phyloP scores from a whole-genome alignment of 2,888 invertebrate species.

The Phalera bucephala region DNA sequence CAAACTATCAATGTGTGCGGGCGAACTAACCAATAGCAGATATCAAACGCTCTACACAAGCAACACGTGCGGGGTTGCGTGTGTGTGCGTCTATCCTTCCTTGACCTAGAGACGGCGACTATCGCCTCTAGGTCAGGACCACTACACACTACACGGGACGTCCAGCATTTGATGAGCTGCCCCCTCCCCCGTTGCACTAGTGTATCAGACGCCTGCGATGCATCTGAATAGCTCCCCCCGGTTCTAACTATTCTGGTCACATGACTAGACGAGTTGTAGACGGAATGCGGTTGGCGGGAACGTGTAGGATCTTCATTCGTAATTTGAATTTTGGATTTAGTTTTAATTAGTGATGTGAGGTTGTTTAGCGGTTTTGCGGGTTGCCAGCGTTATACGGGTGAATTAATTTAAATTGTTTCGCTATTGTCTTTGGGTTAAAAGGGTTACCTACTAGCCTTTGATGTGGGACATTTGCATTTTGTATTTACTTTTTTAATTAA shows the following conservation, averaged over 20 bases:
- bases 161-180: constrained; percentile 44
- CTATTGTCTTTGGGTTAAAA: neutral
- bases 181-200: constrained; percentile 22
- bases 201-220: constrained; percentile 26
- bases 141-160: constrained; percentile 66
- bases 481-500: too few relatives aligned
- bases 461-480: too few relatives aligned
- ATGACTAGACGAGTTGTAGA: constrained; percentile 74
- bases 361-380: constrained; percentile 35
- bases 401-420: neutral
- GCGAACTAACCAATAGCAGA: constrained; percentile 2
- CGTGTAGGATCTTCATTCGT: constrained; percentile 17
- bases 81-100: constrained; percentile 80
- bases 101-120: constrained; percentile 78
- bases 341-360: constrained; percentile 41
- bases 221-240: constrained; percentile 44
- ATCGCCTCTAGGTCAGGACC: constrained; percentile 79
- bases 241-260: constrained; percentile 49
- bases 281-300: constrained; percentile 44
- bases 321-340: constrained; percentile 39
- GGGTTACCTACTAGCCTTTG: too few relatives aligned
- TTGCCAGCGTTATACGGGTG: neutral
- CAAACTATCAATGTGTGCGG: neutral
- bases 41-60: neutral
- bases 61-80: constrained; percentile 14